Base-by-base conservation (phyloP, 2,113 vertebrate species). In the Cacatua alba region DNA sequence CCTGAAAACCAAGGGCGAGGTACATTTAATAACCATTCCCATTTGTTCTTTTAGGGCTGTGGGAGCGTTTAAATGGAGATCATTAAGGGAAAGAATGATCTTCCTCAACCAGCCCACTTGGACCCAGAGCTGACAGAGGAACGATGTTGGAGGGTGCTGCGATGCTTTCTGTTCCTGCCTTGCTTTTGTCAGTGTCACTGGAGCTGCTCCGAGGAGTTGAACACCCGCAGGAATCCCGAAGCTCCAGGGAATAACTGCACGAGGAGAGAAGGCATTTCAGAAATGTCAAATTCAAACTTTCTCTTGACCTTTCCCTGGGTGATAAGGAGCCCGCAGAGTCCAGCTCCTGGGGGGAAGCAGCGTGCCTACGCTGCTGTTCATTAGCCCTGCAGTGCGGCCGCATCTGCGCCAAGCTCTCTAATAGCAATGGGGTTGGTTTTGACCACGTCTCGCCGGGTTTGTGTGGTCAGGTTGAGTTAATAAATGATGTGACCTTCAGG, bases 251-350 rank as follows among this genome's bases (percentile, higher is more conserved):
- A 92, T 31, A 86, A 85, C 90, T 89, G 12, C 44, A 16, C 80
- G 91, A 95, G 70, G 71, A 96, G 95, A 94, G 83, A n/a, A 93
- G 92, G 97, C 95, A 97, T 95, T 95, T 76, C 3, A 96, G 95
- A 95, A 92, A 97, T 95, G 91, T 64, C 84, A 88, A 81, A 83
- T 59, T 84, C 89, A 86, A 97, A 92, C 89, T 86, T 95, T 95
- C 94, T 95, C 95, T 92, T 90, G 88, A 93, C 90, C 91, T 96
- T 92, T 96, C 96, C 86, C 76, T 85, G 81, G 23, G n/a, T 62
- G 88, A 94, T 94, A 35, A 92, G 74, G 35, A 96, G 55, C 46
- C 89, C 64, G 81, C 31, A 62, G 92, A 83, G 76, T 23, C 25
- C 68, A 71, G 19, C 72, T 46, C 26, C 29, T 53, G 75, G 74